Conservation (phyloP, 2,797 vertebrate genomes). For the Coccyzus lansbergi region DNA sequence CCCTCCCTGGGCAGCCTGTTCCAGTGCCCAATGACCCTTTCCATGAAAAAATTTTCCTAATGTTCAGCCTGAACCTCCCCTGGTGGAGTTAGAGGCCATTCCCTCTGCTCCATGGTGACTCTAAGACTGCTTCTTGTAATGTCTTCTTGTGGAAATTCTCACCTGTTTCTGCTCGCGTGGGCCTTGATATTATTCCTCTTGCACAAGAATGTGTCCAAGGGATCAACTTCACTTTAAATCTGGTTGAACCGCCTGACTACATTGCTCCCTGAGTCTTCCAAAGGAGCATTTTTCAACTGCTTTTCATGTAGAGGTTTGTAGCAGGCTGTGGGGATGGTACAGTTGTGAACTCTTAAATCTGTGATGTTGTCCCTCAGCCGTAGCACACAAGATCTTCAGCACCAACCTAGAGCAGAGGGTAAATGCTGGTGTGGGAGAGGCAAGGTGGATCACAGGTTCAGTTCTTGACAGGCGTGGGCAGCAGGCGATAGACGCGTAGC, state of each 20-base stretch:
- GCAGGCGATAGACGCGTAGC: neutral
- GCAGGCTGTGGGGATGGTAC: neutral
- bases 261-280: neutral
- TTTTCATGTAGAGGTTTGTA: neutral
- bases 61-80: too few relatives aligned
- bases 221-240: neutral
- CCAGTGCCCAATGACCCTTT: too few relatives aligned
- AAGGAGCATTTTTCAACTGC: neutral
- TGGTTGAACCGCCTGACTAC: neutral
- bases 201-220: neutral
- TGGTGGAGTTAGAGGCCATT: too few relatives aligned
- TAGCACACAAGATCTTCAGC: accelerated
- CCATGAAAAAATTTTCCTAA: too few relatives aligned
- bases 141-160: neutral
- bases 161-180: neutral
- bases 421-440: neutral
- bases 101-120: neutral
- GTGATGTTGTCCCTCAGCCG: neutral
- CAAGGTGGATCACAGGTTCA: neutral
- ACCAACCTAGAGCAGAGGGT: neutral
- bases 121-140: neutral
- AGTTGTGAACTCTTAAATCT: neutral
- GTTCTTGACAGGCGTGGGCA: neutral
- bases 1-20: too few relatives aligned
- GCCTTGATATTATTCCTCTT: neutral